These are phyloP conservation scores for Spialia ferax DNA, from an alignment of 2,888 invertebrate genomes.

Conservation along the genomic window DNA sequence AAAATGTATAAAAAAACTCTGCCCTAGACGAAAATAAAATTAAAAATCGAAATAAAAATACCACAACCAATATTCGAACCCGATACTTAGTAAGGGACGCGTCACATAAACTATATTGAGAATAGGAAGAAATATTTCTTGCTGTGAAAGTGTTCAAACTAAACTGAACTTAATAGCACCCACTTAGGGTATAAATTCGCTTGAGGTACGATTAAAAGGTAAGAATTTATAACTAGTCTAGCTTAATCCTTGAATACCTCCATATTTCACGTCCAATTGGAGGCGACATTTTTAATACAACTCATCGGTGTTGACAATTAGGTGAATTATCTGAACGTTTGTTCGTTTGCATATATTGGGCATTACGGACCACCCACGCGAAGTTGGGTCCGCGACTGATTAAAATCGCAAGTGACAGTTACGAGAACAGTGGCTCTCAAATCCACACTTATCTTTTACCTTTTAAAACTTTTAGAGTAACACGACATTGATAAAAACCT, in stretches of 20 bases:
- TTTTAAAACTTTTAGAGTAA: too few species aligned
- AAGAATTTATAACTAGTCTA: constrained; percentile 45
- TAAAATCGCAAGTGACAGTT: constrained; percentile 3
- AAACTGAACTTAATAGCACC: background rate
- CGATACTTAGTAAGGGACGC: constrained; percentile 30
- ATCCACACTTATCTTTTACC: background rate
- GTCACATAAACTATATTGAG: constrained; percentile 39
- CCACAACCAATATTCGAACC: constrained; percentile 26
- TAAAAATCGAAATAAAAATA: constrained; percentile 21
- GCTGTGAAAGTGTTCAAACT: too few species aligned
- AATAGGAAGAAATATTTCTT: constrained; percentile 26
- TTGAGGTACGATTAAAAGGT: background rate
- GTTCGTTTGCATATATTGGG: constrained; percentile 6
- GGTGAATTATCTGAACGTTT: constrained; percentile 23
- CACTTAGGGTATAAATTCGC: background rate
- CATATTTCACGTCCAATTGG: constrained; percentile 57
- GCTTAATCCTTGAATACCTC: constrained; percentile 47
- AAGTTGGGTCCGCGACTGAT: constrained; percentile 16
- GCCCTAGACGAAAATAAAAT: background rate
- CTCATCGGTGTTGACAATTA: constrained; percentile 55
- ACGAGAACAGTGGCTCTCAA: too few species aligned
- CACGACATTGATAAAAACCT: too few species aligned
- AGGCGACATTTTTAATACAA: constrained; percentile 53
- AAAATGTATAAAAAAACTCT: background rate
- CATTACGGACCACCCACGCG: constrained; percentile 29